Conservation (phyloP, 2,113 vertebrate genomes). For the Hydrolagus affinis region DNA sequence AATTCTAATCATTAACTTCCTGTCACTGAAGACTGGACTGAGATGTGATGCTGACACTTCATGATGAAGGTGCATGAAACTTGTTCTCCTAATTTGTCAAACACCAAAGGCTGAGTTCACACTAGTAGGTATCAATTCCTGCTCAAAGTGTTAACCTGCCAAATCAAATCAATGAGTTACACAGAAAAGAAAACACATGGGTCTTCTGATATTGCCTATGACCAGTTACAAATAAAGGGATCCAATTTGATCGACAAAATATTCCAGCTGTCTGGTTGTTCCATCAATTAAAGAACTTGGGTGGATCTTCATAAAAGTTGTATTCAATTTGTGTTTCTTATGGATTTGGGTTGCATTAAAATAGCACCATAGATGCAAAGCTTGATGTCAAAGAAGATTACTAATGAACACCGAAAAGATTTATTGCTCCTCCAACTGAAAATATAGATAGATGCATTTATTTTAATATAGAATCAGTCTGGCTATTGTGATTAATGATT, state of each 20-base stretch:
- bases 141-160: neutral
- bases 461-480: neutral
- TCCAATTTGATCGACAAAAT: neutral
- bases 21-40: neutral
- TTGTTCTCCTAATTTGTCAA: neutral
- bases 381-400: neutral
- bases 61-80: neutral
- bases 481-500: neutral
- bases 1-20: neutral
- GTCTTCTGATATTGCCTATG: neutral
- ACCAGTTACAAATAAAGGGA: neutral
- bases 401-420: neutral
- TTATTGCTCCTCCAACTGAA: neutral
- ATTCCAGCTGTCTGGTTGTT: neutral
- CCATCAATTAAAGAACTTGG: neutral
- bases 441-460: neutral
- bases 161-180: neutral
- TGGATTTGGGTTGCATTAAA: constrained; percentile 1
- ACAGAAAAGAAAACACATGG: neutral
- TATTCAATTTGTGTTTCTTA: too few relatives aligned
- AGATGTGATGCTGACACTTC: neutral
- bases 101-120: neutral
- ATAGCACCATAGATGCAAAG: neutral
- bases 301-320: neutral
- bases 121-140: neutral